Evolutionary conservation across 2,797 vertebrate species (phyloP), one percentile per base, ranked within the genome.

Genomic region (Euphonia xanthogaster): DNA sequence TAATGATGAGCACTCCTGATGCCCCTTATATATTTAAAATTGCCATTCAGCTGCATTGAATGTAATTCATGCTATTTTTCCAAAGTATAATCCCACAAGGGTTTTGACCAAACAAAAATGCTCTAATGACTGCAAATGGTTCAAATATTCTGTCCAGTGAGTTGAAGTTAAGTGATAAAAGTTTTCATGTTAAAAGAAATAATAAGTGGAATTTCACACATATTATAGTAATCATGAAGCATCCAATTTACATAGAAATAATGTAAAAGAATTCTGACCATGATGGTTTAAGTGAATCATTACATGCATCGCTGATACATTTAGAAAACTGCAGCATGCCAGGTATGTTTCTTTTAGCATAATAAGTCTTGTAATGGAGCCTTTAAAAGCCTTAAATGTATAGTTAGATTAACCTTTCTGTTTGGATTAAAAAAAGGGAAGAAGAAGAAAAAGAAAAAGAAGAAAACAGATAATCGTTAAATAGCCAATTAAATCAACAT

Each of bases 181-280:
- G 98, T 98, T 98, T 98, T 96, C 67, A 92, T 97, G 97, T 98
- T 98, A 98, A 98, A 98, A 98, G 98, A 98, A 98, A 98, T 98
- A 98, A 98, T 98, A 98, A 98, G 97, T 97, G 97, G 97, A 97
- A 98, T 98, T 98, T 98, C 96, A 97, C 96, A 97, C 97, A 90
- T 98, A 98, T 98, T 98, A 98, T 97, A 98, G 98, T 98, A 98
- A 98, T 98, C 98, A 98, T 97, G 96, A 97, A 95, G 97, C 97
- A 97, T 98, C 98, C 98, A 98, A 99, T 99, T 99, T 99, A 98
- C 98, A 98, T 99, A 98, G 98, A 98, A 98, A 99, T 98, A 97
- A 98, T 89, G 97, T 97, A 97, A 97, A 96, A 96, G 97, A 98
- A 97, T 98, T 98, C 98, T 98, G 98, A 98, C 98, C 98, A 95